These are phyloP conservation scores for Proterorhinus semilunaris DNA, from an alignment of 2,113 vertebrate species.

Conservation along the genomic window DNA sequence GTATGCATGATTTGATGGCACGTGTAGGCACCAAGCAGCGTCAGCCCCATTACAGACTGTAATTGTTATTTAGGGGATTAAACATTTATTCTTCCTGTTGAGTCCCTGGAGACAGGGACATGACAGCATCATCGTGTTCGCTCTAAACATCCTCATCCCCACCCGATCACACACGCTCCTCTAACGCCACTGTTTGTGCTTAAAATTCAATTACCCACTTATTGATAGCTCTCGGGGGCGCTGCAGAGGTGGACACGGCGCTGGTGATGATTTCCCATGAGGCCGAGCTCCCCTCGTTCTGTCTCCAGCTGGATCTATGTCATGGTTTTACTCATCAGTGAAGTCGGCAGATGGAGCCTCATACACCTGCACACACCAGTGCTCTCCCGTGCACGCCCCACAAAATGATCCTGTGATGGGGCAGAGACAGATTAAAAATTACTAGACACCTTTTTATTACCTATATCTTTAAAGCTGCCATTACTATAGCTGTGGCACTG, in stretches of 20 bases:
- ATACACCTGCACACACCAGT: conserved; percentile 58
- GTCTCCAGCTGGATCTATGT: conserved; percentile 85
- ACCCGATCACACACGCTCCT: conserved; percentile 62
- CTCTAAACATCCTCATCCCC: conserved; percentile 72
- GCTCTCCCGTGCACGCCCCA: conserved; percentile 6
- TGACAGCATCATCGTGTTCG: conserved; percentile 79
- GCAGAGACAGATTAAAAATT: background rate
- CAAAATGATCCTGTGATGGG: conserved; percentile 16
- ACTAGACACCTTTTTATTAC: background rate
- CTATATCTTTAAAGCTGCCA: background rate
- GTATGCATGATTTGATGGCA: background rate
- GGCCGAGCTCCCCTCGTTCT: conserved; percentile 84
- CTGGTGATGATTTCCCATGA: conserved; percentile 92
- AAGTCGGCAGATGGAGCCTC: conserved; percentile 59
- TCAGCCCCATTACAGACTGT: conserved; percentile 67
- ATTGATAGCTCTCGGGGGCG: conserved; percentile 98
- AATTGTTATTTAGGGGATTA: conserved; percentile 99
- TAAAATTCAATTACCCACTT: conserved; percentile 99
- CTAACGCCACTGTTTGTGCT: conserved; percentile 93
- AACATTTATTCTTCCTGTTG: conserved; percentile 90
- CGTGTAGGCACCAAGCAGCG: conserved; percentile 25
- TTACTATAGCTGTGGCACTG: too few relatives aligned
- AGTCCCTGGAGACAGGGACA: conserved; percentile 78
- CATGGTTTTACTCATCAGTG: conserved; percentile 67
- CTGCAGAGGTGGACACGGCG: conserved; percentile 90